Evolutionary conservation across 2,888 invertebrate species (phyloP).

Genomic region (Drosophila dives): DNA sequence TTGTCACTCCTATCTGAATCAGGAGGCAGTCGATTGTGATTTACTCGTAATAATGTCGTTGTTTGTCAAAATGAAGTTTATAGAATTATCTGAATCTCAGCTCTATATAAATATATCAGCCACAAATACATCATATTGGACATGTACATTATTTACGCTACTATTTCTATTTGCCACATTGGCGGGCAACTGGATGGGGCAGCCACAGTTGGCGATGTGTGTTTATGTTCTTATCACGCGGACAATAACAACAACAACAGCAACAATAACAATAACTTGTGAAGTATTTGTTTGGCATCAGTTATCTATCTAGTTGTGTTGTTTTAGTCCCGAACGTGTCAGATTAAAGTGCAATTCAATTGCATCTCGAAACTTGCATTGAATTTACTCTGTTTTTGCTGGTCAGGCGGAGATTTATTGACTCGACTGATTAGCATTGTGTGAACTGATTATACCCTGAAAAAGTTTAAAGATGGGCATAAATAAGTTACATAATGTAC

Average conservation of each 20-base stretch:
- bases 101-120: constrained; percentile 8
- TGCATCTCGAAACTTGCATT: not conserved
- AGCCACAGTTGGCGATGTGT: constrained; percentile 11
- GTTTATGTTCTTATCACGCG: not conserved
- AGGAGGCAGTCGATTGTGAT: constrained; percentile 36
- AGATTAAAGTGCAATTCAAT: constrained; percentile 53
- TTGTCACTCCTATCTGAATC: not conserved
- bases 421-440: constrained; percentile 47
- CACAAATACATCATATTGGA: constrained; percentile 44
- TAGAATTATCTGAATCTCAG: constrained; percentile 10
- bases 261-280: constrained; percentile 8
- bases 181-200: constrained; percentile 49
- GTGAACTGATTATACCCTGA: constrained; percentile 38
- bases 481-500: not conserved
- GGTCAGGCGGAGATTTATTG: constrained; percentile 45
- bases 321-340: constrained; percentile 11
- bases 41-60: constrained; percentile 37
- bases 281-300: constrained; percentile 27
- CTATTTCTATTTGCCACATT: constrained; percentile 52
- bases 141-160: constrained; percentile 53
- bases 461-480: not conserved
- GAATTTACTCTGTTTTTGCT: constrained; percentile 14
- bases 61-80: constrained; percentile 38
- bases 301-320: constrained; percentile 31
- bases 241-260: constrained; percentile 18